Evolutionary conservation across 2,113 vertebrate genomes (phyloP).

Genomic region (Sylvia atricapilla): DNA sequence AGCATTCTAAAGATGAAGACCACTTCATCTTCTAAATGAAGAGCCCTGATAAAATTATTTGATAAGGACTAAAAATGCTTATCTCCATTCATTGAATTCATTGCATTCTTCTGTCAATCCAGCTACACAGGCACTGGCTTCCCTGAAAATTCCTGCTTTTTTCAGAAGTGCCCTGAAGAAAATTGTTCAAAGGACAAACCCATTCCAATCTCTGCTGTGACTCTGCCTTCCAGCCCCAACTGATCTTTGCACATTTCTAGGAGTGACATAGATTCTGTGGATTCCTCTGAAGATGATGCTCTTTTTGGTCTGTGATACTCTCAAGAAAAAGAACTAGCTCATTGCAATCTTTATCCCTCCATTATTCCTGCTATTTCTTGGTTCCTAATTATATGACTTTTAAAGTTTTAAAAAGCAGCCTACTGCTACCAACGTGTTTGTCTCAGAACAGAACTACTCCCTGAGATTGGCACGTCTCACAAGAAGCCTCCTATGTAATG

Average conservation of each 20-base stretch:
- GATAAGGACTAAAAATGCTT: slow-evolving; percentile 33
- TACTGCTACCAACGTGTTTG: neutral
- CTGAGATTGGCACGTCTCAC: neutral
- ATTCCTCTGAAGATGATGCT: neutral
- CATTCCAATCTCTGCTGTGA: neutral
- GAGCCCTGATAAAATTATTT: slow-evolving; percentile 47
- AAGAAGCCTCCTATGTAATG: neutral
- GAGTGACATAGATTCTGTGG: neutral
- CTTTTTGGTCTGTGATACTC: neutral
- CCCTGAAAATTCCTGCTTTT: slow-evolving; percentile 40
- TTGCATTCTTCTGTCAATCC: slow-evolving; percentile 29
- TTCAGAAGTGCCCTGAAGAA: slow-evolving; percentile 49
- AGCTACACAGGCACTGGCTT: neutral
- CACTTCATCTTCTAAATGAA: slow-evolving; percentile 35
- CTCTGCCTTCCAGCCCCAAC: neutral
- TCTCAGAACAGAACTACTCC: neutral
- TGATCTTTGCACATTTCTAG: neutral
- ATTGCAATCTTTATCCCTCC: neutral
- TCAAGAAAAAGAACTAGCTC: neutral
- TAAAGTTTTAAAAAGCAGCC: neutral
- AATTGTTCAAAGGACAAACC: slow-evolving; percentile 29
- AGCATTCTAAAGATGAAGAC: slow-evolving; percentile 27
- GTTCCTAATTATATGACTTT: neutral
- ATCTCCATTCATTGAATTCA: slow-evolving; percentile 45
- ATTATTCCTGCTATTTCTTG: neutral